Conservation (phyloP, 2,113 vertebrate species). For the Oryzias curvinotus region DNA sequence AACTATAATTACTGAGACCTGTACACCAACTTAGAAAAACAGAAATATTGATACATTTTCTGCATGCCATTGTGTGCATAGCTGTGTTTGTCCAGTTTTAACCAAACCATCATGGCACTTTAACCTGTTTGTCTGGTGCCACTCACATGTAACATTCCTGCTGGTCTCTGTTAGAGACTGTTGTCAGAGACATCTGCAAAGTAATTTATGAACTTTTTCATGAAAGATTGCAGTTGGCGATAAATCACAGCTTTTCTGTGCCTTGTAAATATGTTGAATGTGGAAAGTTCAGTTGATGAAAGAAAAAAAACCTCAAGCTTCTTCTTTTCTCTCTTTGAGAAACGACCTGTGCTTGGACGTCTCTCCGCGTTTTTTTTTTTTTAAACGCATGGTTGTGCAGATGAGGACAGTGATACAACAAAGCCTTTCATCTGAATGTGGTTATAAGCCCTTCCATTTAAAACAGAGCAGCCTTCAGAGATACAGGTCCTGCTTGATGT, state of each 20-base stretch:
- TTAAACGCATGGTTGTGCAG: constrained; percentile 1
- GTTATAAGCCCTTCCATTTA: constrained; percentile 17
- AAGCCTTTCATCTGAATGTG: background rate
- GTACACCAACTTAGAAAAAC: background rate
- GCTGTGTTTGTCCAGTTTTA: constrained; percentile 5
- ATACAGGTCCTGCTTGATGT: constrained; percentile 18
- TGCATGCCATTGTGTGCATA: constrained; percentile 1
- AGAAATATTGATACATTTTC: background rate
- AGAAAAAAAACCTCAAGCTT: constrained; percentile 9
- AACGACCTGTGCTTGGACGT: constrained; percentile 1
- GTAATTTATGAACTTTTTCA: constrained; percentile 55
- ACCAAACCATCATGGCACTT: constrained; percentile 2
- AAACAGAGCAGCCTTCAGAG: constrained; percentile 10
- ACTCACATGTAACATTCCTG: constrained; percentile 49
- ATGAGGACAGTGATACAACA: constrained; percentile 18
- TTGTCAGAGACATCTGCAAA: constrained; percentile 39
- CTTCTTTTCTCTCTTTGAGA: constrained; percentile 1
- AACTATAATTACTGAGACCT: too few relatives aligned
- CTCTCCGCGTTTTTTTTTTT: constrained; percentile 1
- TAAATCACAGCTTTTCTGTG: constrained; percentile 51
- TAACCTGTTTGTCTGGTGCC: constrained; percentile 26
- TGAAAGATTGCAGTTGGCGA: constrained; percentile 23
- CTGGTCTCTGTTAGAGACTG: constrained; percentile 43
- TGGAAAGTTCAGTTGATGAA: constrained; percentile 32
- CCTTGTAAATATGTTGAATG: constrained; percentile 40